phyloP scores from a whole-genome alignment of 1,140 invertebrate genomes.

The Anastrepha obliqua region DNA sequence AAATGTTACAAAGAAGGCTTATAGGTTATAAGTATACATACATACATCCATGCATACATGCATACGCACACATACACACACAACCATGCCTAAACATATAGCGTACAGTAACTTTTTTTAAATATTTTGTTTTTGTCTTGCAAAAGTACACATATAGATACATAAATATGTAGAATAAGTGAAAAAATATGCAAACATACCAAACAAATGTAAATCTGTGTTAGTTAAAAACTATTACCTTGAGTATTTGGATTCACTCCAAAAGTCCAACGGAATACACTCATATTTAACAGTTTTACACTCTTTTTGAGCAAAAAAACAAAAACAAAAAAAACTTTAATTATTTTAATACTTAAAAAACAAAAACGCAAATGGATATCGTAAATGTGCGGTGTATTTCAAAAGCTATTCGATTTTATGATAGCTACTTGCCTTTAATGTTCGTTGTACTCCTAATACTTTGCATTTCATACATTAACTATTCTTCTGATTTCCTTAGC shows the following conservation, averaged over 20 bases:
- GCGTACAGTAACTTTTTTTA: too few species aligned
- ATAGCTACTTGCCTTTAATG: not conserved
- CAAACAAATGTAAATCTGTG: not conserved
- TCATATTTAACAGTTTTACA: not conserved
- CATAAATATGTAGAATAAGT: too few species aligned
- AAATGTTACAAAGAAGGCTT: not conserved
- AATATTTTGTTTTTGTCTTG: too few species aligned
- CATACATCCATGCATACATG: too few species aligned
- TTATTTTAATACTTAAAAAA: not conserved
- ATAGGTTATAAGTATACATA: not conserved
- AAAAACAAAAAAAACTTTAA: not conserved
- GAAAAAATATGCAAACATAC: not conserved
- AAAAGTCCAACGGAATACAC: not conserved
- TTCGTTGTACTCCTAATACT: not conserved
- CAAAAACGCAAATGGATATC: not conserved
- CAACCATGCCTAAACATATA: too few species aligned
- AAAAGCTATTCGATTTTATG: constrained; percentile 32
- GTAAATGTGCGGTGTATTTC: not conserved
- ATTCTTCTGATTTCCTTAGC: not conserved
- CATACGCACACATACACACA: too few species aligned
- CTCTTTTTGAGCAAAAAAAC: not conserved
- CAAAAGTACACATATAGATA: too few species aligned
- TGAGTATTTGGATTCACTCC: not conserved
- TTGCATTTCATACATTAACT: not conserved
- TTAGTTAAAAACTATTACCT: not conserved